Evolutionary conservation across 2,888 invertebrate genomes (phyloP), one percentile per base, ranked within the genome.

Genomic region (Drosophila lutescens): DNA sequence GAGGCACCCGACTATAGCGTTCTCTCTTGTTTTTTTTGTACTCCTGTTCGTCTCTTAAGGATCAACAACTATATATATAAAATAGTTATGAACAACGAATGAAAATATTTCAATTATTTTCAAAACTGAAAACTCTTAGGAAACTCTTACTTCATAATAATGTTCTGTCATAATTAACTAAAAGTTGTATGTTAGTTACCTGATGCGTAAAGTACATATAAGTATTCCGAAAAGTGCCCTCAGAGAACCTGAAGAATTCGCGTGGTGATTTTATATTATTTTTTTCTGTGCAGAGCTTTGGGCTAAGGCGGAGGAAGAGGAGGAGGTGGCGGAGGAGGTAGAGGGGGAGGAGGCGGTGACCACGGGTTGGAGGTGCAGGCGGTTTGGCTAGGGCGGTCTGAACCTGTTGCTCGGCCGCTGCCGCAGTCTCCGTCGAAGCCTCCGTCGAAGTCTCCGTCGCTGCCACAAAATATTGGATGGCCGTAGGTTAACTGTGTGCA

Each of bases 401-500:
- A 61, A 61, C 76, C 61, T 61, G 71, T 71, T 71, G 69, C 63
- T 49, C 49, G 38, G 74, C 38, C 41, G 67, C 67, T 59, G 63
- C 43, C 55, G 69, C 36, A 36, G 76, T 17, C 36, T 36, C 26
- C 26, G 26, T 26, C 26, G 26, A 26, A 26, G 76, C 17, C 59
- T 44, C 36, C 46, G 66, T 26, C 41, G 76, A 57, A 49, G 75
- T 34, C 41, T 46, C 51, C 47, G 78, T 49, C 51, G 54, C 55
- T 53, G 70, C 58, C 73, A 54, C 60, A 65, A 70, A 65, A 74
- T 77, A 81, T 82, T 85, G 80, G 79, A 68, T 77, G 74, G 83
- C 77, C 83, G 86, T 86, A 84, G 86, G 86, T 84, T 84, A 86
- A 84, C 83, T 84, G 59, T 78, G 77, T 86, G 81, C 83, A 86